Conservation (phyloP, 37 sponge, comb jelly and placozoan species). For the Lycopodina hypogea region DNA sequence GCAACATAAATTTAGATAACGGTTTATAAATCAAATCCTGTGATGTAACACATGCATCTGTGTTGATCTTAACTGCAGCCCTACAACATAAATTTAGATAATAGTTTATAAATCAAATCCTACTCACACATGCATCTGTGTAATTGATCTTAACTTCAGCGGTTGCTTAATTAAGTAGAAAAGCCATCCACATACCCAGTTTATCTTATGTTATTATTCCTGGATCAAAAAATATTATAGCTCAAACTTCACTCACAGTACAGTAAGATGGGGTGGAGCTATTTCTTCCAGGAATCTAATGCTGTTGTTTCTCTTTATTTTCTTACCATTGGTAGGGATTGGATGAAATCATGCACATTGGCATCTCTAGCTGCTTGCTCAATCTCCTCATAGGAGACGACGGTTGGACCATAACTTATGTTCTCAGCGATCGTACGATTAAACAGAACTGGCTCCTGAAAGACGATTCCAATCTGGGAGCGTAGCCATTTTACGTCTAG, state of each 20-base stretch:
- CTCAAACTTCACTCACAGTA: too few species aligned
- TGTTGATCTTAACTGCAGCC: conserved; percentile 34
- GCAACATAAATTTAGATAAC: conserved; percentile 3
- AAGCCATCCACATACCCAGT: not conserved
- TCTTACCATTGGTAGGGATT: conserved; percentile 65
- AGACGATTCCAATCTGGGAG: conserved; percentile 79
- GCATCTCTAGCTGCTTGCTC: conserved; percentile 73
- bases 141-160: conserved; percentile 19
- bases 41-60: not conserved
- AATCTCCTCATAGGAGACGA: conserved; percentile 75
- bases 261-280: too few species aligned
- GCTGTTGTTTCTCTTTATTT: too few species aligned
- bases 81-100: conserved; percentile 25
- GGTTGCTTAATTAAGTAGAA: not conserved
- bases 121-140: not conserved
- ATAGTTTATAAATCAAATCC: not conserved
- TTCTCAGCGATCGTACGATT: conserved; percentile 83
- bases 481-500: conserved; percentile 78
- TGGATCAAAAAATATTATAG: too few species aligned
- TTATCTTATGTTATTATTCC: not conserved
- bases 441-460: conserved; percentile 90
- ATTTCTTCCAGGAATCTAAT: too few species aligned
- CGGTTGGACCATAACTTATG: conserved; percentile 80
- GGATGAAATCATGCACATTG: conserved; percentile 85
- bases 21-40: not conserved